Percentiles rank a stretch among this genome's conserved stretches.
phyloP scores from a whole-genome alignment of 2,113 vertebrate species.

The Falcunculus frontatus region DNA sequence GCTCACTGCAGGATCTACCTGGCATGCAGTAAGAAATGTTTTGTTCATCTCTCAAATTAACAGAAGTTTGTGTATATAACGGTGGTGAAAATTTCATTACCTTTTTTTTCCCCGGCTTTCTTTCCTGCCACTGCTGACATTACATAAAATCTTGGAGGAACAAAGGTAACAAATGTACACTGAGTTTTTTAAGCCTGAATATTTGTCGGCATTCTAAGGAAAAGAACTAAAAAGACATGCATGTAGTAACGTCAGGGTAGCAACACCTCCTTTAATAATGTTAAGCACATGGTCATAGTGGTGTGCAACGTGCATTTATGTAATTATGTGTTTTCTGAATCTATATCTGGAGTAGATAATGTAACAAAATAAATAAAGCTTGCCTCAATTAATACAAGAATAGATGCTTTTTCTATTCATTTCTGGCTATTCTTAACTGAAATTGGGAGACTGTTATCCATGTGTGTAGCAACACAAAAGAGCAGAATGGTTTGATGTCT shows the following conservation, averaged over 20 bases:
- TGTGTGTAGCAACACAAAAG: neutral
- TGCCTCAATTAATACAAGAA: neutral
- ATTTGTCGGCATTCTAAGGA: neutral
- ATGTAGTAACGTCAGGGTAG: neutral
- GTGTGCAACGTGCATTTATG: neutral
- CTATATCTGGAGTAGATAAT: neutral
- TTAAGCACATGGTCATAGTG: neutral
- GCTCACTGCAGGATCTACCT: conserved; percentile 95
- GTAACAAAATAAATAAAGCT: neutral
- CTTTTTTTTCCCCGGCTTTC: neutral
- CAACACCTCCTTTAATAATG: neutral
- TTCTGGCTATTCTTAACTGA: neutral
- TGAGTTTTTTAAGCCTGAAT: neutral
- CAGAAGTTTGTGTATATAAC: neutral
- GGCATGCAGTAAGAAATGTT: conserved; percentile 88
- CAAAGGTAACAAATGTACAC: neutral
- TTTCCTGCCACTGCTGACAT: neutral
- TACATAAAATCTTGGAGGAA: neutral
- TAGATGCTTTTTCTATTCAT: neutral
- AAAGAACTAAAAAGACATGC: neutral
- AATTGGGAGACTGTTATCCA: neutral
- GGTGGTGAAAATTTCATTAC: neutral
- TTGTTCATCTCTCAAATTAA: neutral
- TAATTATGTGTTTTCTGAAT: neutral
- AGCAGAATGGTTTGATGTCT: neutral